Conservation (phyloP, 1,140 invertebrate species). For the Xylocopa sonorina region DNA sequence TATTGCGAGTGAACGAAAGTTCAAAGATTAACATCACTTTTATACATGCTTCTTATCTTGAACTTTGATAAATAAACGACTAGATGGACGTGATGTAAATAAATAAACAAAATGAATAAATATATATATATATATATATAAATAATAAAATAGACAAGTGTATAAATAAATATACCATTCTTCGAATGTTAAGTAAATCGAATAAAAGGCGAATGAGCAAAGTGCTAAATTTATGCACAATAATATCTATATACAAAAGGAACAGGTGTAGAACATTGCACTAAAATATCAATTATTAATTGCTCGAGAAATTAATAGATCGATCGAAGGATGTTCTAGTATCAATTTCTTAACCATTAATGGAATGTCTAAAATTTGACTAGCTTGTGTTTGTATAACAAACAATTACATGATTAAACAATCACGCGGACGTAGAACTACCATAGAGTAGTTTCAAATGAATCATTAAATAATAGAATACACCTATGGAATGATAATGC, state of each 20-base stretch:
- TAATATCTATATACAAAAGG: constrained; percentile 65
- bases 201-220: constrained; percentile 42
- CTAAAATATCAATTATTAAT: constrained; percentile 61
- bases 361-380: constrained; percentile 55
- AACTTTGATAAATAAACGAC: constrained; percentile 47
- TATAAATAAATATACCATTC: constrained; percentile 26
- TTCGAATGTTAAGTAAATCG: constrained; percentile 21
- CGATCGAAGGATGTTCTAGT: constrained; percentile 31
- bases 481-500: constrained; percentile 31
- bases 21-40: constrained; percentile 44
- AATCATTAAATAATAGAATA: constrained; percentile 39
- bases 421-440: constrained; percentile 43
- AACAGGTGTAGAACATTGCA: constrained; percentile 72
- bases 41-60: constrained; percentile 29
- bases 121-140: constrained; percentile 56
- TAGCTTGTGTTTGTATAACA: constrained; percentile 65
- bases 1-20: constrained; percentile 61
- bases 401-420: constrained; percentile 56
- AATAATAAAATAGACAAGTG: constrained; percentile 25
- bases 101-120: constrained; percentile 46
- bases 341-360: constrained; percentile 34
- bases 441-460: constrained; percentile 44
- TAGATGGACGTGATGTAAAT: constrained; percentile 37
- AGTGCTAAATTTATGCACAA: constrained; percentile 33
- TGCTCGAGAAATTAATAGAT: constrained; percentile 42